Base-by-base conservation (phyloP, 2,888 invertebrate species). In the Pandemis corylana region DNA sequence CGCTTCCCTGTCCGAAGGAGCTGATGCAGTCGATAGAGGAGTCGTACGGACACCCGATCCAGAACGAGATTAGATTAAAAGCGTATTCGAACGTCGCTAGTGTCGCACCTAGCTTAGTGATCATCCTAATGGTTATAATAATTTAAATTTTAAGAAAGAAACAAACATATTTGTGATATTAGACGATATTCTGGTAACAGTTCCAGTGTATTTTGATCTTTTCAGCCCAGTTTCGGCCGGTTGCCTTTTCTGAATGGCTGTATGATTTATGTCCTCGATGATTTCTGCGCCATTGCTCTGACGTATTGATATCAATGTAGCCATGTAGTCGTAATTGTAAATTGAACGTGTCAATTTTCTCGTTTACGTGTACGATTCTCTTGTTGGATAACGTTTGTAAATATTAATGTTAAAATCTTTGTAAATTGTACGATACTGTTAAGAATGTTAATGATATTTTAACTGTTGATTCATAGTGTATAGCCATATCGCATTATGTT, bases 1-100 rank as follows among this genome's bases (percentile, higher is more conserved):
- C 85, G n/a, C 86, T 95, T 6, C 93, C 94, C 1, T 95, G 94
- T 82, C 93, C 94, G 0, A 93, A 94, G 79, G 94, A 94, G 79
- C 80, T 94, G 68, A 90, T 90, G 86, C 91, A 90, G 74, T 87
- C 90, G 7, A 89, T 93, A 77, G 94, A 93, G 65, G 91, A 92
- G 75, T 88, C 89, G 62, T 93, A 93, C 78, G 93, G 92, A 12
- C 92, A 93, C 76, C 94, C 94, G 1, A 89, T 94, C 56, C 94
- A 93, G 78, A 94, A 94, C 78, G 94, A 94, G 82, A 94, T 94
- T 75, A 89, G 92, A 81, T 83, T 94, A 76, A 94, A 94, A 85
- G 91, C 93, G 36, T 92, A 86, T 75, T 93, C 94, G 5, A 86
- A 84, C 75, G 89, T 85, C 20, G 80, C 82, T 72, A 85, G 78